Evolutionary conservation across 2,113 vertebrate species (phyloP).

Genomic region (Leiothrix lutea): DNA sequence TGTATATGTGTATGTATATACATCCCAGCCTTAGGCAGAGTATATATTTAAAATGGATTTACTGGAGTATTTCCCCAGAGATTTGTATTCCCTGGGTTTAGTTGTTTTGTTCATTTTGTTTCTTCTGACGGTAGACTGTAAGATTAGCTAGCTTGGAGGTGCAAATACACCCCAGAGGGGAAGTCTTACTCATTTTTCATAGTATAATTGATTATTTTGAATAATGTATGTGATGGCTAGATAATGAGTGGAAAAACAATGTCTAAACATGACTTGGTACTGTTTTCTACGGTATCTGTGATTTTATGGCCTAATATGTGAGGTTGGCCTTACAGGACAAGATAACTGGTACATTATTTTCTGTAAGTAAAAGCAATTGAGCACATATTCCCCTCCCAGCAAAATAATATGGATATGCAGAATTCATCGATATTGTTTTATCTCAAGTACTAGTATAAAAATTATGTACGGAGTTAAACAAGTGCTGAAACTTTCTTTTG

Average conservation of each 20-base stretch:
- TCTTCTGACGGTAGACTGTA: background rate
- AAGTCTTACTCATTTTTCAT: constrained; percentile 69
- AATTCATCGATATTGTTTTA: background rate
- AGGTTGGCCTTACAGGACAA: background rate
- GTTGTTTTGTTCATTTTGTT: background rate
- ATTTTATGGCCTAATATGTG: background rate
- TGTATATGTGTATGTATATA: background rate
- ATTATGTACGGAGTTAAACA: background rate
- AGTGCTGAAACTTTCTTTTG: background rate
- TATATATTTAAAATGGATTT: constrained; percentile 16
- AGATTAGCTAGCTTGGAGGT: constrained; percentile 33
- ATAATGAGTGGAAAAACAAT: constrained; percentile 60
- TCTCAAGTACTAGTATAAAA: background rate
- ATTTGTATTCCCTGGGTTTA: background rate
- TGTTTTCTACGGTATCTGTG: background rate
- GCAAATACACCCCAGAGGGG: constrained; percentile 44
- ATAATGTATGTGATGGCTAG: constrained; percentile 69
- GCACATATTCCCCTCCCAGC: background rate
- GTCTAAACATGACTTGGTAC: constrained; percentile 41
- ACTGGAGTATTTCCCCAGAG: constrained; percentile 10
- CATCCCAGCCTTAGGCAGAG: background rate
- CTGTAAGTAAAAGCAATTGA: background rate
- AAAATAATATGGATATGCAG: background rate
- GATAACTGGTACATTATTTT: background rate
- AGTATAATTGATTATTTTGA: constrained; percentile 77